Evolutionary conservation across 53 echinoderm and acorn worm species (phyloP).

Genomic region (Echinarachnius parma): DNA sequence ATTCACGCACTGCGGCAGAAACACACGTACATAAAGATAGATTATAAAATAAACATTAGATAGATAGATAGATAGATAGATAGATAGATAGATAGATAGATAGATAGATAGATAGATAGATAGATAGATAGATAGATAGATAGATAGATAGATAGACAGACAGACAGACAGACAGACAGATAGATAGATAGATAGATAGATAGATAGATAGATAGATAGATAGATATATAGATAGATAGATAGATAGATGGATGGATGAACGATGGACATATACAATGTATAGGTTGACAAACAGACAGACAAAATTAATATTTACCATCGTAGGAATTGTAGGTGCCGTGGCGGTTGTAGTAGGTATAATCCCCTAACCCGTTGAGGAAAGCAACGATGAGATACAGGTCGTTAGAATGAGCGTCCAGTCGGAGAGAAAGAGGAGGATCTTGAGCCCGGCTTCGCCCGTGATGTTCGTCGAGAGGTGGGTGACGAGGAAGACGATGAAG

Average conservation of each 20-base stretch:
- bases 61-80: neutral
- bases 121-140: neutral
- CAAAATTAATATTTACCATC: too few species aligned
- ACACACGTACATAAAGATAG: too few species aligned
- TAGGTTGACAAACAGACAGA: too few species aligned
- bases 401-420: slow-evolving; percentile 55
- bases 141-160: too few species aligned
- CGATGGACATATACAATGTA: too few species aligned
- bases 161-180: too few species aligned
- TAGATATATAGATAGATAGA: too few species aligned
- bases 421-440: slow-evolving; percentile 65
- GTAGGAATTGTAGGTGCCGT: neutral
- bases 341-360: slow-evolving; percentile 18
- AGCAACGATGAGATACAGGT: slow-evolving; percentile 51
- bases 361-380: slow-evolving; percentile 45
- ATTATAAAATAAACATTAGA: neutral
- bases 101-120: neutral
- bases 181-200: too few species aligned
- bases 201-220: too few species aligned
- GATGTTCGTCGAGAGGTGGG: slow-evolving; percentile 34
- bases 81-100: neutral
- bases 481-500: slow-evolving; percentile 36
- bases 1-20: too few species aligned
- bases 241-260: too few species aligned
- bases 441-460: neutral